A percentile compares a stretch with the other conserved stretches of the same genome.
These are phyloP conservation scores for Cynodonichthys magdalenae DNA, from an alignment of 2,797 vertebrate genomes.

Conservation along the genomic window DNA sequence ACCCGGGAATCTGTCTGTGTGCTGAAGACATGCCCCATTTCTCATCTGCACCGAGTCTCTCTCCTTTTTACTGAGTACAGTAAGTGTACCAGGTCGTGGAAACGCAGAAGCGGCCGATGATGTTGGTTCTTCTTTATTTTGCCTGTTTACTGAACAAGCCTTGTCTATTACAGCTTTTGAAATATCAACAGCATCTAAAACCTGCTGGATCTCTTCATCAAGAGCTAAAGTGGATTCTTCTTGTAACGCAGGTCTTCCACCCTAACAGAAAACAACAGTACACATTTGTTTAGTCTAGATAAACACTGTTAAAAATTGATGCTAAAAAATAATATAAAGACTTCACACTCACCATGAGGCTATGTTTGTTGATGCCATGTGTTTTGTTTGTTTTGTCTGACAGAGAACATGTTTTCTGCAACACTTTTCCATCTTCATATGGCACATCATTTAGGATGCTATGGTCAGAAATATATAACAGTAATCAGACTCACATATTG, in stretches of 20 bases:
- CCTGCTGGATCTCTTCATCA: slow-evolving; percentile 71
- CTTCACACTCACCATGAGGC: slow-evolving; percentile 48
- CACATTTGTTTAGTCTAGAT: neutral
- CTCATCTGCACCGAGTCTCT: neutral
- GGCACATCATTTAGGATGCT: slow-evolving; percentile 57
- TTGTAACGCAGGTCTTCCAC: slow-evolving; percentile 17
- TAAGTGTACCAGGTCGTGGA: neutral
- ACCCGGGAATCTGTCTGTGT: slow-evolving; percentile 7
- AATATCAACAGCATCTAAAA: slow-evolving; percentile 53
- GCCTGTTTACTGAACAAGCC: slow-evolving; percentile 6
- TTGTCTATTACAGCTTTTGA: slow-evolving; percentile 22
- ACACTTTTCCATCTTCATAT: slow-evolving; percentile 23
- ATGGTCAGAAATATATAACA: neutral
- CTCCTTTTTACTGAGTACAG: slow-evolving; percentile 13
- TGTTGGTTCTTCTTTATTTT: slow-evolving; percentile 11
- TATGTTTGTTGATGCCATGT: slow-evolving; percentile 6
- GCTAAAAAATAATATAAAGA: neutral
- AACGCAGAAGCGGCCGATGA: slow-evolving; percentile 3
- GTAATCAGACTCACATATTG: neutral
- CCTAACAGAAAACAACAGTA: slow-evolving; percentile 30
- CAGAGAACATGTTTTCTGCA: slow-evolving; percentile 23
- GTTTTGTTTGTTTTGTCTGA: slow-evolving; percentile 33
- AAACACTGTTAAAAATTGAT: neutral
- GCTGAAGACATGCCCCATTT: slow-evolving; percentile 5
- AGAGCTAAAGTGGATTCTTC: slow-evolving; percentile 69